Percentiles rank a stretch among this genome's conserved stretches.
These are phyloP conservation scores for Semibalanus balanoides DNA, from an alignment of 1,140 invertebrate genomes.

Conservation along the genomic window DNA sequence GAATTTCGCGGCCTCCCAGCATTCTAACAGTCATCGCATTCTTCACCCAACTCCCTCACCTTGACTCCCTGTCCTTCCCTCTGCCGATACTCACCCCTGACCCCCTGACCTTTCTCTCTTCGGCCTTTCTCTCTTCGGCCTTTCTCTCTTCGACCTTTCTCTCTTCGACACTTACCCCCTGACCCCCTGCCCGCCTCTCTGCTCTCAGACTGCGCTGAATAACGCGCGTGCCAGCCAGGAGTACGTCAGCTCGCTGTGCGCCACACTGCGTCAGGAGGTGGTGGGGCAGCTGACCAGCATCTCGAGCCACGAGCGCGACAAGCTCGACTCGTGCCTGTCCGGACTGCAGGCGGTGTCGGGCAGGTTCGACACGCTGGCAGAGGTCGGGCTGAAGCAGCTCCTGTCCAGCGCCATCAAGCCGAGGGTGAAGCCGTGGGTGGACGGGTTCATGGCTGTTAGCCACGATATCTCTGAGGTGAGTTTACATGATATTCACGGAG, in stretches of 20 bases:
- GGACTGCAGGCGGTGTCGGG: constrained; percentile 57
- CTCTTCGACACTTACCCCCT: too few relatives aligned
- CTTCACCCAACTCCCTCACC: too few relatives aligned
- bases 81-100: too few relatives aligned
- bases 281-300: constrained; percentile 41
- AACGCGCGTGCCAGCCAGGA: constrained; percentile 86
- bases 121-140: too few relatives aligned
- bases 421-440: constrained; percentile 68
- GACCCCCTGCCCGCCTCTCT: background rate
- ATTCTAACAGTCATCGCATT: too few relatives aligned
- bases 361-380: constrained; percentile 58
- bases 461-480: constrained; percentile 66
- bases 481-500: too few relatives aligned
- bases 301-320: constrained; percentile 46
- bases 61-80: too few relatives aligned
- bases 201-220: constrained; percentile 63
- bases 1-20: too few relatives aligned
- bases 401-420: constrained; percentile 68
- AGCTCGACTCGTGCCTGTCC: constrained; percentile 55
- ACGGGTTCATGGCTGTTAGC: constrained; percentile 58
- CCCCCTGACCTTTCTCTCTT: too few relatives aligned
- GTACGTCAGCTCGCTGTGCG: constrained; percentile 63
- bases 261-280: constrained; percentile 55
- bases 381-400: constrained; percentile 74
- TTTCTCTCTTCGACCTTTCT: too few relatives aligned